Evolutionary conservation across 2,888 invertebrate genomes (phyloP).

Genomic region (Metopia argyrocephala): DNA sequence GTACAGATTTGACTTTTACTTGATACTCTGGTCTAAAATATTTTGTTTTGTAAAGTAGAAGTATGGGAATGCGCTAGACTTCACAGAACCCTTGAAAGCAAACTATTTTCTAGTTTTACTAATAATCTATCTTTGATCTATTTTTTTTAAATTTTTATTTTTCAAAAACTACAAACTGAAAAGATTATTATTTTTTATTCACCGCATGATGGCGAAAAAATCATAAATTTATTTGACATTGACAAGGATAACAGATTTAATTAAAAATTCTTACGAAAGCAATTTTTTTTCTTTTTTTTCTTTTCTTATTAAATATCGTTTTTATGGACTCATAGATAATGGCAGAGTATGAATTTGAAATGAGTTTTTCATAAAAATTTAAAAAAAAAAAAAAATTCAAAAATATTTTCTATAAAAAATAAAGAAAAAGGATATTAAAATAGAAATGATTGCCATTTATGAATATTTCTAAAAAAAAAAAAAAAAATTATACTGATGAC

Average conservation of each 20-base stretch:
- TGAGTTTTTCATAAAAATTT: background rate
- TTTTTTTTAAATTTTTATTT: too few species aligned
- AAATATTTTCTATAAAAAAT: slow-evolving; percentile 9
- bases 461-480: background rate
- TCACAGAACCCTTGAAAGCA: too few species aligned
- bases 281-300: too few species aligned
- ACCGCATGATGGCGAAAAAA: background rate
- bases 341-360: background rate
- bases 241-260: background rate
- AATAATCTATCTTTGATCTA: too few species aligned
- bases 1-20: too few species aligned
- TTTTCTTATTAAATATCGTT: background rate
- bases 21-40: too few species aligned
- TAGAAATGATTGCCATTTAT: background rate
- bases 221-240: background rate
- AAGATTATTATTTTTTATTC: background rate
- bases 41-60: too few species aligned
- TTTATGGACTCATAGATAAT: background rate
- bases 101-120: too few species aligned
- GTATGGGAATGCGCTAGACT: too few species aligned
- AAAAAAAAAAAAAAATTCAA: background rate
- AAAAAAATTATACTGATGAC: slow-evolving; percentile 4
- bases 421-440: slow-evolving; percentile 22
- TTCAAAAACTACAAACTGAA: too few species aligned
- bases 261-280: background rate